Conservation (phyloP, 2,888 invertebrate species). For the Mesoligia furuncula region DNA sequence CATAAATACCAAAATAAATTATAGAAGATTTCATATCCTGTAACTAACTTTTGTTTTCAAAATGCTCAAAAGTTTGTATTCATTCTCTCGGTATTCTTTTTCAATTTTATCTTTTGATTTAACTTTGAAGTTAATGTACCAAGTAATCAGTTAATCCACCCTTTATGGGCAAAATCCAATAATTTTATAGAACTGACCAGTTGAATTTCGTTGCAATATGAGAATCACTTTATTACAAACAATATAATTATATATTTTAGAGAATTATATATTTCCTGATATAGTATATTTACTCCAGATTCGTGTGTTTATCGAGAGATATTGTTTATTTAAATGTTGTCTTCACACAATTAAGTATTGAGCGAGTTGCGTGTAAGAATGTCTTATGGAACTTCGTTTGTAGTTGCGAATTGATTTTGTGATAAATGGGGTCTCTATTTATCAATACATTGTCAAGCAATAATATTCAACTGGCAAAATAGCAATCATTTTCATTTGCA, state of each 20-base stretch:
- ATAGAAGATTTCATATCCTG: constrained; percentile 16
- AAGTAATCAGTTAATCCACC: too few relatives aligned
- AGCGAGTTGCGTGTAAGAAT: constrained; percentile 63
- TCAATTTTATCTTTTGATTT: constrained; percentile 14
- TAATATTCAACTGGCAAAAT: constrained; percentile 26
- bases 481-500: constrained; percentile 4
- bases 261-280: constrained; percentile 47
- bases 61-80: constrained; percentile 41
- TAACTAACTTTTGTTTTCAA: constrained; percentile 12
- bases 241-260: constrained; percentile 48
- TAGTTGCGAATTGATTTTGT: constrained; percentile 43
- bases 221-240: constrained; percentile 38
- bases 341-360: constrained; percentile 48
- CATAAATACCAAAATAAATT: constrained; percentile 22
- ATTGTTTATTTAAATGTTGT: constrained; percentile 49
- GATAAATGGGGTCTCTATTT: constrained; percentile 40
- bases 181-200: constrained; percentile 25
- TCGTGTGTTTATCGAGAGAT: constrained; percentile 47
- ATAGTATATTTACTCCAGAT: constrained; percentile 50
- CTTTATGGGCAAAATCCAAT: neutral
- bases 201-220: constrained; percentile 48
- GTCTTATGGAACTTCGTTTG: constrained; percentile 58
- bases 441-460: constrained; percentile 31
- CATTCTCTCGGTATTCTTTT: constrained; percentile 34
- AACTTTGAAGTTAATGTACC: neutral